Evolutionary conservation across 2,888 invertebrate genomes (phyloP), one percentile per base, ranked within the genome.

Genomic region (Plebejus anna): DNA sequence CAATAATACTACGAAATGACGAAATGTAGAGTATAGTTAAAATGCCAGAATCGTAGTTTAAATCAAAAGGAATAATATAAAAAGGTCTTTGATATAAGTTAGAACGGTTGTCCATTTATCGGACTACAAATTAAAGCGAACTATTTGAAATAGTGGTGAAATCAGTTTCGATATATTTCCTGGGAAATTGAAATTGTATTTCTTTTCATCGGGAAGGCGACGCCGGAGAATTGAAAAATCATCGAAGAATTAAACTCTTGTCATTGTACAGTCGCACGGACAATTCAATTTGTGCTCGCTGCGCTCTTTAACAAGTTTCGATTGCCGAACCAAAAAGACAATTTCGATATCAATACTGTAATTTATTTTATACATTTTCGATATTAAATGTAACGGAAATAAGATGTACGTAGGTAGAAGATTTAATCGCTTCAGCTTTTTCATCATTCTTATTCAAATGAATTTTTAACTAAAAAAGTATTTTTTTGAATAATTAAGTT

Each of bases 241-340:
- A 76, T 72, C 51, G 72, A 72, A 72, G 71, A 72, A 76, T 76
- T 72, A 72, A 59, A 61, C 51, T 16, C 57, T 22, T 61, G 76
- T 72, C 57, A 70, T 76, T 71, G 38, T 59, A 55, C 72, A 57
- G 55, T 71, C 72, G 28, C 36, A 76, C 77, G 78, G 79, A 79
- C 78, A 78, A 79, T 78, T 78, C 77, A 80, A 78, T 79, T 79
- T 77, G 66, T 72, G 76, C 66, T 66, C 66, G 66, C 32, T 36
- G 76, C 75, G 70, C 73, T 75, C 77, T 77, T 77, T 77, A 78
- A 77, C 76, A 77, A 77, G 77, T 78, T 75, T 70, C 76, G 70
- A 70, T 55, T 75, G 47, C 38, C 76, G 73, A 76, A 77, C 75
- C 57, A 77, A 77, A 75, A 61, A 75, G 38, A 71, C 42, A 71